Base-by-base conservation (phyloP, 2,888 invertebrate species). In the Drosophila tanythrix region DNA sequence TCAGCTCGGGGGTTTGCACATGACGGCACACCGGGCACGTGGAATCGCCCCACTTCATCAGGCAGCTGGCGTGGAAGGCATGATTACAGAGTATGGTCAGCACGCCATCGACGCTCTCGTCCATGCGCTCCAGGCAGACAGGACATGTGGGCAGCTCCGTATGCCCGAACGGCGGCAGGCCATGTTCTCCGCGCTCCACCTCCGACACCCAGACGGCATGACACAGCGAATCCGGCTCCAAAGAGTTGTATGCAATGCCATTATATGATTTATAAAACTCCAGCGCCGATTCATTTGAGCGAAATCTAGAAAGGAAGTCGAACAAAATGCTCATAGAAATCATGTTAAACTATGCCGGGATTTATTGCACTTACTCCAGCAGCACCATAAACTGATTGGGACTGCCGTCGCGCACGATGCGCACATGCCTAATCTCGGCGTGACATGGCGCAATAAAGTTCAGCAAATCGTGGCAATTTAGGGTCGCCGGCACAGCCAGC, bases 351-450 rank as follows among this genome's bases (percentile, higher is more conserved):
- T 3, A 7, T 35, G 8, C 5, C 18, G 5, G 48, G 93, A 40
- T 13, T 7, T 13, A 56, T 2, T 46, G 8, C 48, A 93, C 94
- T 94, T 92, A 99, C 94, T 98, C 98, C 43, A 99, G 94, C 31
- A 99, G 94, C 51, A 98, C 97, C 99, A 99, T 99, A 91, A 99
- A 99, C 92, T 99, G 98, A 93, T 99, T 99, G 0, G 99, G 98
- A 27, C 96, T 95, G 63, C 98, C 98, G 92, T 97, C 97, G 29
- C 98, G 94, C 55, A 99, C 95, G 57, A 99, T 98, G 77, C 98
- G 95, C 81, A 99, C 97, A 91, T 98, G 97, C 70, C 97, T 96
- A 43, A 99, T 97, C 91, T 97, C 97, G 56, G 96, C 95, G 91
- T 98, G 97, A 88, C 98, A 98, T 10, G 99, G 98, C 0, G 98